Conservation (phyloP, 2,888 invertebrate species). For the Romanomermis culicivorax region DNA sequence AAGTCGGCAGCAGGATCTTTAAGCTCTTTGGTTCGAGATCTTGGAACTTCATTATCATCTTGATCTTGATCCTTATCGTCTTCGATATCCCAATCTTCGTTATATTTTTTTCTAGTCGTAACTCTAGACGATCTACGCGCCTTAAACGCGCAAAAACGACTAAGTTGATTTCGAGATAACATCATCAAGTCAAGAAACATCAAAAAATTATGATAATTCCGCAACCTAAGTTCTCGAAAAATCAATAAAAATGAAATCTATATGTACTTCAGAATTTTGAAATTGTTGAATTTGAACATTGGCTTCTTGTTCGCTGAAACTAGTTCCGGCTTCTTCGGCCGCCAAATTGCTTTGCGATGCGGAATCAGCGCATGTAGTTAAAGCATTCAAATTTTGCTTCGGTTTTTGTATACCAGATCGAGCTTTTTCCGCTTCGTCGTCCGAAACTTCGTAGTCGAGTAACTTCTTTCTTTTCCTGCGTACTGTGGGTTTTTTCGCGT, state of each 20-base stretch:
- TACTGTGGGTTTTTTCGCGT: background rate
- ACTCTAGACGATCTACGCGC: constrained; percentile 32
- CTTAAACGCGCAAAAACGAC: constrained; percentile 18
- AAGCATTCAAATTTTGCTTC: too few species aligned
- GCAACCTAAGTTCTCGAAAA: too few species aligned
- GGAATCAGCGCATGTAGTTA: too few species aligned
- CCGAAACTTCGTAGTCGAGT: background rate
- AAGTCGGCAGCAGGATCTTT: constrained; percentile 3
- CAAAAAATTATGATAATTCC: too few species aligned
- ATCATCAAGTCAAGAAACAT: too few species aligned
- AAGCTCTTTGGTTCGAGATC: background rate
- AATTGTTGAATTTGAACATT: background rate
- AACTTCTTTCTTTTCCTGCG: background rate
- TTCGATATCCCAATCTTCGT: constrained; percentile 29
- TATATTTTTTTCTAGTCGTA: constrained; percentile 30
- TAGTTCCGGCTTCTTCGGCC: too few species aligned
- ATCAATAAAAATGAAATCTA: too few species aligned
- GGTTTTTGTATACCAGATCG: too few species aligned
- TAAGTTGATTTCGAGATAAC: too few species aligned
- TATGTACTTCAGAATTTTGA: background rate
- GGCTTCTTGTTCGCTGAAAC: too few species aligned
- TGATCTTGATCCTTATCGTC: background rate
- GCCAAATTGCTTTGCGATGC: too few species aligned
- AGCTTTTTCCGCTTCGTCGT: background rate
- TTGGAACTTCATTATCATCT: background rate